These are phyloP conservation scores for Brachionus angularis DNA, from an alignment of 1,140 invertebrate genomes.

Conservation along the genomic window DNA sequence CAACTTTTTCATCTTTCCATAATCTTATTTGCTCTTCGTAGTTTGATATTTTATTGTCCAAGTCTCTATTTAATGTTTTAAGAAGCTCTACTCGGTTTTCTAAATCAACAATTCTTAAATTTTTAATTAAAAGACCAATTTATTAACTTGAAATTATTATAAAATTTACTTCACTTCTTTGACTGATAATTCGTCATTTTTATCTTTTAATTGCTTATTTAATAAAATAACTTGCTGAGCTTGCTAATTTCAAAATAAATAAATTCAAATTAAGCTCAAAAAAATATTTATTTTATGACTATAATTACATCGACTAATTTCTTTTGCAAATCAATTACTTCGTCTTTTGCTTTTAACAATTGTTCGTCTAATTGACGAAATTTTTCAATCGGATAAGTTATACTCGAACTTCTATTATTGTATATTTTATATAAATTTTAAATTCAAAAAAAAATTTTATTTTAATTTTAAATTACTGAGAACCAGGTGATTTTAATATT, in stretches of 20 bases:
- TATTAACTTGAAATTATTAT: neutral
- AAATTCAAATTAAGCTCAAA: too few relatives aligned
- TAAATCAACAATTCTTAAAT: constrained; percentile 68
- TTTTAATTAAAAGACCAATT: neutral
- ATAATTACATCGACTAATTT: constrained; percentile 22
- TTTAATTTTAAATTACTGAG: neutral
- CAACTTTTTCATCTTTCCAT: constrained; percentile 87
- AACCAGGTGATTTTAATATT: constrained; percentile 1
- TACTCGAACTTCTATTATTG: neutral
- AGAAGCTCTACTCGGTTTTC: constrained; percentile 64
- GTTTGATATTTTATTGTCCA: constrained; percentile 48
- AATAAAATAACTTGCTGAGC: constrained; percentile 85
- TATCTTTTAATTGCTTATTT: constrained; percentile 76
- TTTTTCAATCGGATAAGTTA: constrained; percentile 7
- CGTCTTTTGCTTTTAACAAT: constrained; percentile 30
- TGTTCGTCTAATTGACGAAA: constrained; percentile 12
- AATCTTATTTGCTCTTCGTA: constrained; percentile 50
- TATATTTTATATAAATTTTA: too few relatives aligned
- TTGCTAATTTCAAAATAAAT: too few relatives aligned
- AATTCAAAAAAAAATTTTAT: neutral
- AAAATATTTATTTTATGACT: too few relatives aligned
- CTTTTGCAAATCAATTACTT: constrained; percentile 41
- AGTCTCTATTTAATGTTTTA: constrained; percentile 50
- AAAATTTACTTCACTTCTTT: constrained; percentile 70
- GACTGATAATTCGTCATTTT: constrained; percentile 69